These are phyloP conservation scores for Salvelinus fontinalis DNA, from an alignment of 2,113 vertebrate species.

Conservation along the genomic window DNA sequence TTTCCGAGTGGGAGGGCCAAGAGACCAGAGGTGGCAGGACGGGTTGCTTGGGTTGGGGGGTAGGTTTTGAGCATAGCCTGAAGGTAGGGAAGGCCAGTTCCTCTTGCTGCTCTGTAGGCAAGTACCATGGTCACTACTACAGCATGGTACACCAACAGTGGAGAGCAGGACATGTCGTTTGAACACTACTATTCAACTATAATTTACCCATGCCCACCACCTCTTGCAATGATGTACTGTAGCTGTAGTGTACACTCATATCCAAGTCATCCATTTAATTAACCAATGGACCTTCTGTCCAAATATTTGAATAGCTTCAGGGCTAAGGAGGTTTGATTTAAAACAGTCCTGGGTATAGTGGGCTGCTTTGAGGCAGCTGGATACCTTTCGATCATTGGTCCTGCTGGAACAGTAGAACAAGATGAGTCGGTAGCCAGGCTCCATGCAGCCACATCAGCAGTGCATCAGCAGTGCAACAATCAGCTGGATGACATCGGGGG, in stretches of 20 bases:
- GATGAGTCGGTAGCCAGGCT: conserved; percentile 32
- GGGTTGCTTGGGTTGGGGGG: too few relatives aligned
- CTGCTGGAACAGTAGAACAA: conserved; percentile 37
- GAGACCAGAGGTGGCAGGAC: too few relatives aligned
- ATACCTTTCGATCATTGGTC: conserved; percentile 32
- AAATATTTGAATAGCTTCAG: not conserved
- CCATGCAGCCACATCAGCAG: conserved; percentile 37
- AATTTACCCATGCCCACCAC: not conserved
- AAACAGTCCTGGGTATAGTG: conserved; percentile 11
- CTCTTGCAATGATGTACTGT: not conserved
- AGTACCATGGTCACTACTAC: too few relatives aligned
- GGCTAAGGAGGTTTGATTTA: not conserved
- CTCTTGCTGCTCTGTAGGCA: too few relatives aligned
- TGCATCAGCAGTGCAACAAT: conserved; percentile 48
- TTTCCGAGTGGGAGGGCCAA: too few relatives aligned
- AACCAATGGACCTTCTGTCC: not conserved
- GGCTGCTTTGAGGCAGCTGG: conserved; percentile 48
- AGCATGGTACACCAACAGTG: not conserved
- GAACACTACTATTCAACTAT: not conserved
- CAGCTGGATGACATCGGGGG: conserved; percentile 56
- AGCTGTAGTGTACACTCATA: not conserved
- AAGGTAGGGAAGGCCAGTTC: too few relatives aligned
- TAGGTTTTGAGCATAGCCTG: too few relatives aligned
- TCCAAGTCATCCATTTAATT: not conserved
- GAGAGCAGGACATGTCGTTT: not conserved